Evolutionary conservation across 2,113 vertebrate species (phyloP).

Genomic region (Irena cyanogastra): DNA sequence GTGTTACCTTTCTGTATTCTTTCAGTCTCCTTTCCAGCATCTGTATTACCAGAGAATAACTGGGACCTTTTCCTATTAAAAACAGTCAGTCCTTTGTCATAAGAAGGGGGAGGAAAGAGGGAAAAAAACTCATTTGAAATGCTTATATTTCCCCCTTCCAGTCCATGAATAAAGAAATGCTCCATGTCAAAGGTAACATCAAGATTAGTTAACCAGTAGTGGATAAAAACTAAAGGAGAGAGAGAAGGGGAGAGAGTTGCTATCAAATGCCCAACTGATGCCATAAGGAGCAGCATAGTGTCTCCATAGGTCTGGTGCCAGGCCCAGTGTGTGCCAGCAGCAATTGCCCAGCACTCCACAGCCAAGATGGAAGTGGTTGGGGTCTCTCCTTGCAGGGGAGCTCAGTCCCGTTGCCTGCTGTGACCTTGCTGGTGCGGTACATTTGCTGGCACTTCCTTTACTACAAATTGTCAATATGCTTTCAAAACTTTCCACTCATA

Average conservation of each 20-base stretch:
- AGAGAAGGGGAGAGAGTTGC: neutral
- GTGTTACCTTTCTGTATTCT: neutral
- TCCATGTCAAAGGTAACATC: neutral
- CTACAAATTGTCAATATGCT: neutral
- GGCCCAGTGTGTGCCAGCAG: neutral
- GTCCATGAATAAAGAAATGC: neutral
- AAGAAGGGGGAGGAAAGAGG: neutral
- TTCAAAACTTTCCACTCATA: neutral
- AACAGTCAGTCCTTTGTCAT: neutral
- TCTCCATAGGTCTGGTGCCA: neutral
- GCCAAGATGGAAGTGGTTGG: rapidly evolving
- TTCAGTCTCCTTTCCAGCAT: neutral
- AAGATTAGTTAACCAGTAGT: neutral
- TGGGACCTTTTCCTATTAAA: neutral
- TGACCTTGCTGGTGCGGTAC: no score
- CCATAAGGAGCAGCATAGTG: neutral
- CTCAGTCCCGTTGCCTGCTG: rapidly evolving
- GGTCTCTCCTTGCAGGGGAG: neutral
- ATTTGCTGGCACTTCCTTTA: neutral
- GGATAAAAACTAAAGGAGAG: neutral
- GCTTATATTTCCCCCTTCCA: neutral
- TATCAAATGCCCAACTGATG: neutral
- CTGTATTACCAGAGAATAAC: neutral
- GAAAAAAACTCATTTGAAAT: rapidly evolving
- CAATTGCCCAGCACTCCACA: neutral